Conservation (phyloP, 2,113 vertebrate species). For the Nothocercus julius region DNA sequence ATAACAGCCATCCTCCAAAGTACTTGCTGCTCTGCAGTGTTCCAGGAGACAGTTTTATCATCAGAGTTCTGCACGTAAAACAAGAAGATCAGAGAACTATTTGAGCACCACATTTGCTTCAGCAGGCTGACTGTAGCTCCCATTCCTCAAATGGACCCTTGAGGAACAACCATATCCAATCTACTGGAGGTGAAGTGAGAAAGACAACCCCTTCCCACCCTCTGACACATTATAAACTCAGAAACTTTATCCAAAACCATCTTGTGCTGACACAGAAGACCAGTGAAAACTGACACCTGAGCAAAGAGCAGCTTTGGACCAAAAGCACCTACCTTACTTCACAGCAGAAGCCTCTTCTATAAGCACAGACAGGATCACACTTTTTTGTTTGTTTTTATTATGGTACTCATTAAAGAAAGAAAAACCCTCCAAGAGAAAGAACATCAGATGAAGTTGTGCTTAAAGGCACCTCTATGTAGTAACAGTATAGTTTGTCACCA, state of each 20-base stretch:
- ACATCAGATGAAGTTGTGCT: neutral
- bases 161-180: neutral
- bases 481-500: neutral
- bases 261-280: neutral
- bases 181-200: neutral
- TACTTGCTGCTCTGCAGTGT: neutral
- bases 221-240: neutral
- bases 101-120: neutral
- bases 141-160: neutral
- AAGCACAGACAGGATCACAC: neutral
- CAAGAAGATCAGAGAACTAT: neutral
- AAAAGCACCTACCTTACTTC: neutral
- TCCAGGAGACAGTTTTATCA: neutral
- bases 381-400: neutral
- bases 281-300: neutral
- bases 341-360: neutral
- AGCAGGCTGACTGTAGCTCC: neutral
- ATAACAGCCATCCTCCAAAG: neutral
- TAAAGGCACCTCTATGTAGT: neutral
- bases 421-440: neutral
- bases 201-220: neutral
- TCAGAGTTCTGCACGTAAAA: neutral
- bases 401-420: neutral
- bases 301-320: neutral
- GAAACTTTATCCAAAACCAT: neutral